Conservation (phyloP, 2,888 invertebrate species). For the Melanophora roralis region DNA sequence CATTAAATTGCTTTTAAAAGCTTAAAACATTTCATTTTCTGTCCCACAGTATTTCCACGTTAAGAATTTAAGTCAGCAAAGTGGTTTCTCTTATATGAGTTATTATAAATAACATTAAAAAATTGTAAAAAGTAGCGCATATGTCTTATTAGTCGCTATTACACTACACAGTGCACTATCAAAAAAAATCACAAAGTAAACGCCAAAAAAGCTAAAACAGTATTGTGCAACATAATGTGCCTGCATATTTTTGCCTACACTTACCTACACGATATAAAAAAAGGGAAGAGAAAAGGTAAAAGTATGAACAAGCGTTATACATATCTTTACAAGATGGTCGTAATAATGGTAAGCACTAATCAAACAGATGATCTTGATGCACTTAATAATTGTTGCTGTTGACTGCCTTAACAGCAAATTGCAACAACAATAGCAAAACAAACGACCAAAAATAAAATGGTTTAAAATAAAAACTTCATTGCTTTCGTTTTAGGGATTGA, state of each 20-base stretch:
- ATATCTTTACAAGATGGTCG: slow-evolving; percentile 58
- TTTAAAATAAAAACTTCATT: slow-evolving; percentile 22
- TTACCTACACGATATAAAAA: background rate
- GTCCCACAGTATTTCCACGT: slow-evolving; percentile 16
- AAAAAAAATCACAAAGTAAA: background rate
- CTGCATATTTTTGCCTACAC: background rate
- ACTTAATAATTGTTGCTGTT: slow-evolving; percentile 70
- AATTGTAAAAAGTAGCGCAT: slow-evolving; percentile 47
- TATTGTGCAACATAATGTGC: slow-evolving; percentile 47
- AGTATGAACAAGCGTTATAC: slow-evolving; percentile 26
- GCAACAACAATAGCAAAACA: slow-evolving; percentile 9
- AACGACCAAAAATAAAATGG: background rate
- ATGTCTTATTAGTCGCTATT: slow-evolving; percentile 51
- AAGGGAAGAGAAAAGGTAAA: no score
- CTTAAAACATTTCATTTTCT: no score
- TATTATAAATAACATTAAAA: slow-evolving; percentile 39
- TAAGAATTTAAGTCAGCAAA: slow-evolving; percentile 31
- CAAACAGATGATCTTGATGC: slow-evolving; percentile 73
- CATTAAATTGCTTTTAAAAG: no score
- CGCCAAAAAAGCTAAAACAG: slow-evolving; percentile 21
- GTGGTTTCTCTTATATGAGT: slow-evolving; percentile 34
- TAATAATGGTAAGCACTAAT: slow-evolving; percentile 59
- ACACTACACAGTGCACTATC: slow-evolving; percentile 47
- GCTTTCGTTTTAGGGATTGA: slow-evolving; percentile 62
- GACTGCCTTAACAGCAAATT: slow-evolving; percentile 56